Base-by-base conservation (phyloP, 2,888 invertebrate genomes). In the Catocala sponsa region DNA sequence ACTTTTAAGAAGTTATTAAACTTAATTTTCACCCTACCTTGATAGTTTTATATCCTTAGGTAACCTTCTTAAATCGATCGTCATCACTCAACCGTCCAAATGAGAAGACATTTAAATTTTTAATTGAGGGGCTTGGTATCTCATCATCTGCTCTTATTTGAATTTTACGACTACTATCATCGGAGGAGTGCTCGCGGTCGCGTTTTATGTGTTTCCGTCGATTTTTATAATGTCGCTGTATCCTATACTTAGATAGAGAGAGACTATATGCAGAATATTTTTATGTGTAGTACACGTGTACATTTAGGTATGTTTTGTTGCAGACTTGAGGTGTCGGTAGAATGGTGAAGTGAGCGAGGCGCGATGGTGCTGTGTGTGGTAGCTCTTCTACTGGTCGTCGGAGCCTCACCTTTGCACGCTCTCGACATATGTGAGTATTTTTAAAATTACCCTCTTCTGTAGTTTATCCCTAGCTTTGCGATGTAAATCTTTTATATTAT, bases 371-470 rank as follows among this genome's bases (percentile, higher is more conserved):
- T 83, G 81, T 84, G 84, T 83, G 82, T 88, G 78, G 79, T 89
- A 75, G 87, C 83, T 55, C 67, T 89, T 76, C 77, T 91, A 76
- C 77, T 91, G 82, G 82, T 92, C 57, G 81, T 74, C 62, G 83
- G 81, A 71, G 84, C 82, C 68, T 75, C 87, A 68, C 73, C 78
- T 72, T 68, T 81, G 68, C 81, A 77, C 63, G 90, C 91, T 66
- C 88, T 94, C 55, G 94, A 94, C 72, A 89, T 90, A 83, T 93
- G 94, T 94, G 67, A 92, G 94, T 93, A 77, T 57, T 33, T 15
- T 38, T 1, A 4, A 2, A 10, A 47, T 42, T 4, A 41, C 35
- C 12, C 25, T 10, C n/a, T 5, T 25, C 43, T 44, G 4, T 51
- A 50, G 15, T 32, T n/a, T 7, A 43, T 33, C 44, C 33, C 13